These are phyloP conservation scores for Okamejei kenojei DNA, from an alignment of 2,797 vertebrate genomes.

Conservation along the genomic window DNA sequence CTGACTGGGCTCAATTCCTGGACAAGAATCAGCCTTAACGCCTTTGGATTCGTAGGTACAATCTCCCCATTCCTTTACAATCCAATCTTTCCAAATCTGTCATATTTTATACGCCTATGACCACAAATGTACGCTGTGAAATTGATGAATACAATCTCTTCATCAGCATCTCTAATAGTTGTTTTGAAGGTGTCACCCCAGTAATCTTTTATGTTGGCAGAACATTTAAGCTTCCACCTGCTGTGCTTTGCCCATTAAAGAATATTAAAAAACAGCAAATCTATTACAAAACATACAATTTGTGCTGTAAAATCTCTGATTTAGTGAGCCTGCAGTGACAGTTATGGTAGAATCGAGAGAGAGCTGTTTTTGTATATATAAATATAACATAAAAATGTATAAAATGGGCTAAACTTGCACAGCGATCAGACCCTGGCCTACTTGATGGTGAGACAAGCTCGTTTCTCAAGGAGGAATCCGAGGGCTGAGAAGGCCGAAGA, in stretches of 20 bases:
- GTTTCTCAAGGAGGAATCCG: constrained; percentile 87
- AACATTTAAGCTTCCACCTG: constrained; percentile 26
- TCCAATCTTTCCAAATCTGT: neutral
- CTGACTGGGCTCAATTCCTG: too few species aligned
- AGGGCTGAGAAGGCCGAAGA: constrained; percentile 71
- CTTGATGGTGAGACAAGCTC: constrained; percentile 83
- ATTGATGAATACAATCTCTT: neutral
- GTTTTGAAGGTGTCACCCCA: constrained; percentile 1
- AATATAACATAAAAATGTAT: neutral
- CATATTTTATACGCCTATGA: neutral
- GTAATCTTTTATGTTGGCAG: neutral
- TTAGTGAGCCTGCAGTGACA: constrained; percentile 16
- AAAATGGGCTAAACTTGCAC: constrained; percentile 48
- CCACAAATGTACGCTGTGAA: neutral
- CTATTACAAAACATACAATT: constrained; percentile 30
- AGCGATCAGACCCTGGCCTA: constrained; percentile 68
- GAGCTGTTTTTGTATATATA: neutral
- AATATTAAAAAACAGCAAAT: constrained; percentile 34
- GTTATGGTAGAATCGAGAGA: neutral
- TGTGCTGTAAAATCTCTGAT: constrained; percentile 30
- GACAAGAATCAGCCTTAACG: neutral
- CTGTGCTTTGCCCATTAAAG: constrained; percentile 31
- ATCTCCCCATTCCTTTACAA: neutral
- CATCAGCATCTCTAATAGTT: neutral
- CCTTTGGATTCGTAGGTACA: neutral